phyloP scores from a whole-genome alignment of 2,797 vertebrate genomes.

The Mormyrus hasselquistii region DNA sequence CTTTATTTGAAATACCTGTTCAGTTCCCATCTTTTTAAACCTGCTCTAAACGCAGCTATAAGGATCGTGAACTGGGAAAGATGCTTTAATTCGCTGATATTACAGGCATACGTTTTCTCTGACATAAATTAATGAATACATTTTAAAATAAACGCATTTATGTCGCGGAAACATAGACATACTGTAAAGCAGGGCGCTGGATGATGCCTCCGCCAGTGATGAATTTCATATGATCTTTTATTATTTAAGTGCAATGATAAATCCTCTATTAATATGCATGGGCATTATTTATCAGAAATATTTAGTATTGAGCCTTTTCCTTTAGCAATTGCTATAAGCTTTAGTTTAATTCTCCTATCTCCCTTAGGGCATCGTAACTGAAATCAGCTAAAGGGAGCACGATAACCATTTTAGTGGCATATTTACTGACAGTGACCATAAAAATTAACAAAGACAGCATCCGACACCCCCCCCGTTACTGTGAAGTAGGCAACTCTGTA shows the following conservation, averaged over 20 bases:
- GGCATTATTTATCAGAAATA: constrained; percentile 38
- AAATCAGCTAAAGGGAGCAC: background rate
- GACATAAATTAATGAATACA: background rate
- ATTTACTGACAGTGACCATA: background rate
- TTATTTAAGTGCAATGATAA: constrained; percentile 35
- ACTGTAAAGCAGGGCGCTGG: background rate
- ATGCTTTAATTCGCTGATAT: background rate
- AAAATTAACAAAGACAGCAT: background rate
- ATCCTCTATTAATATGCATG: constrained; percentile 38
- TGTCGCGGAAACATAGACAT: background rate
- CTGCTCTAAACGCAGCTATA: background rate
- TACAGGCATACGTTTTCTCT: constrained; percentile 3
- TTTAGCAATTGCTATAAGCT: constrained; percentile 27
- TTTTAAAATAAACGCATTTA: background rate
- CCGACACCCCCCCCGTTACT: background rate
- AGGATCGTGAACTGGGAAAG: background rate
- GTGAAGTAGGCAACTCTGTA: background rate
- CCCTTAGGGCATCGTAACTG: background rate
- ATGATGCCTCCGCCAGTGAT: background rate
- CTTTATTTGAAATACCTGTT: background rate
- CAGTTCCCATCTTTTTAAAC: background rate
- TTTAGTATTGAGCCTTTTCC: constrained; percentile 31
- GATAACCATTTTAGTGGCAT: background rate
- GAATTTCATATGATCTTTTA: constrained; percentile 21
- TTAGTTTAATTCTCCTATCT: constrained; percentile 29